Base-by-base conservation (phyloP, 2,113 vertebrate genomes). In the Talpa occidentalis region DNA sequence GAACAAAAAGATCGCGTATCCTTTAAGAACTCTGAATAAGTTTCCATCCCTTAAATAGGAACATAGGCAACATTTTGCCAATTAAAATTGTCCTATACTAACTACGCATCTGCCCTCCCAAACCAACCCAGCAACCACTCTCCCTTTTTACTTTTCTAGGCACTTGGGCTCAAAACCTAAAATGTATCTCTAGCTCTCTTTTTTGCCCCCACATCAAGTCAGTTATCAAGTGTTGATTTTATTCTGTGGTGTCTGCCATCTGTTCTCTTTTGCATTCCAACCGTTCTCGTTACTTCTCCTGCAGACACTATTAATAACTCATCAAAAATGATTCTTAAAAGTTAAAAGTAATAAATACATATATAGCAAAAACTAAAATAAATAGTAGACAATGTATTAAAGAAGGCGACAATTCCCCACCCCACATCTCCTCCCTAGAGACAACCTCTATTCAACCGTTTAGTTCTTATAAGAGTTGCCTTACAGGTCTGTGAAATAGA, bases 201-300 rank as follows among this genome's bases (percentile, higher is more conserved):
- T 80, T 26, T 40, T 59, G 88, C 6, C 60, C 66, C 60, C 35
- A 47, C 3, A 35, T 8, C 4, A 10, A 62, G 60, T 62, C 30
- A 88, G 12, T 86, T 77, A 74, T 22, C 42, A 64, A 82, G 82
- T 42, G 62, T 4, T 21, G 37, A 40, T 64, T 72, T 78, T 54
- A 83, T 66, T 66, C 64, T 73, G 78, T 44, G 42, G 54, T 22
- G 24, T 59, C 83, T 88, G 60, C 64, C 78, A 60, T 59, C 54
- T 73, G 77, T 35, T 77, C 81, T 78, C 74, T 42, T 90, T 85
- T 77, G 82, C 69, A 64, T 76, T 64, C 88, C 70, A 81, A 82
- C 19, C 37, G 77, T 86, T 37, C 47, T 93, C 59, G 26, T 74
- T 73, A 69, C 12, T 80, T 76, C 49, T 67, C 66, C 40, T 28